Base-by-base conservation (phyloP, 2,113 vertebrate genomes). In the Dipodomys ordii region DNA sequence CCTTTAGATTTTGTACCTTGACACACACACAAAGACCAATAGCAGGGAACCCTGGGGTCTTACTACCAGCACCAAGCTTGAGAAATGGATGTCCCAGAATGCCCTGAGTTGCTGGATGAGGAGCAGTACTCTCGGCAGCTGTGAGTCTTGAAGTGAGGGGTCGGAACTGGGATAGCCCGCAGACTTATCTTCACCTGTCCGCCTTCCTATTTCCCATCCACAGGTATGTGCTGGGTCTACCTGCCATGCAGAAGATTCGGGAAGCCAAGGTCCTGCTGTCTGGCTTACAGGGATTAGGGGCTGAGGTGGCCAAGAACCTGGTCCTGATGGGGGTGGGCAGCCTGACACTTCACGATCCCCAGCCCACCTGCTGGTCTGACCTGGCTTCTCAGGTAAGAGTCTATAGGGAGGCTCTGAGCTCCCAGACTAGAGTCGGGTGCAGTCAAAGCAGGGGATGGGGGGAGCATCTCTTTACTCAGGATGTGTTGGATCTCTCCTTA, bases 221-320 rank as follows among this genome's bases (percentile, higher is more conserved):
- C 97, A 99, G 99, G 93, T 99, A 99, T 67, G 99, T 99, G 60
- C 97, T 99, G 96, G 99, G 98, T 20, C 96, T 95, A 13, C 97
- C 98, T 0, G 98, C 98, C 4, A 99, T 99, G 97, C 95, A 65
- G 88, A 97, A 95, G 71, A 98, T 99, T 98, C 95, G 95, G 82
- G 32, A 2, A 19, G 96, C 98, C 9, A 91, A 87, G 16, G 98
- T 99, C 79, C 98, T 99, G 78, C 97, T 99, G 3, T 98, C 98
- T n/a, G 99, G 99, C 0, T 98, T 99, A 96, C 97, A 96, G 32
- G 99, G 99, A 0, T 98, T 99, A 2, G 99, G 99, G 30, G 99
- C 99, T 62, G 99, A 99, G 95, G 98, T 99, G 82, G 99, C 99
- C 95, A 98, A 99, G 90, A 99, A 99, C 85, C 96, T 99, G 80